Conservation (phyloP, 2,797 vertebrate species). For the Hippopotamyrus pictus region DNA sequence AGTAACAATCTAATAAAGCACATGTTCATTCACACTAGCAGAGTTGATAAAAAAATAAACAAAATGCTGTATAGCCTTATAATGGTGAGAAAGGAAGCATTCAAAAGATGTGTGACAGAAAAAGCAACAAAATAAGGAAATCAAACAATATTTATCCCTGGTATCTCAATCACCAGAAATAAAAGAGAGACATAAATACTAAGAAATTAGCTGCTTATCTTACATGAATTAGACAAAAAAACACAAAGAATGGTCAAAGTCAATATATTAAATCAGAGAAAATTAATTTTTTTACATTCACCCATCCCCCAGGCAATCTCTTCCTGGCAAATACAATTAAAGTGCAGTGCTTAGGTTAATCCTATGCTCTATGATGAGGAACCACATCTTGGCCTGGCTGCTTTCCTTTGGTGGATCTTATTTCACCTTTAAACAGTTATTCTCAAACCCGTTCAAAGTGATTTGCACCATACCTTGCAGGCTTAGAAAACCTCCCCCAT, state of each 20-base stretch:
- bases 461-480: constrained; percentile 15
- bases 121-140: not conserved
- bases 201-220: not conserved
- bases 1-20: not conserved
- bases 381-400: constrained; percentile 14
- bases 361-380: constrained; percentile 12
- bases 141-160: not conserved
- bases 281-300: not conserved
- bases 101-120: not conserved
- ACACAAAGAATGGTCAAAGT: not conserved
- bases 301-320: not conserved
- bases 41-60: not conserved
- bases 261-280: not conserved
- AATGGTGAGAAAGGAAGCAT: not conserved
- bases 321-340: constrained; percentile 2
- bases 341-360: constrained; percentile 1
- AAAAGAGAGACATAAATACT: not conserved
- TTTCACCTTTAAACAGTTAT: constrained; percentile 26
- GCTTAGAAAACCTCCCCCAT: constrained; percentile 16
- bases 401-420: constrained; percentile 1
- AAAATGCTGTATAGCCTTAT: not conserved
- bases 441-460: constrained; percentile 27
- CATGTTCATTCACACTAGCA: not conserved
- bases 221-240: not conserved
- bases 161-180: not conserved